Conservation (phyloP, 1,140 invertebrate genomes). For the Drosophila azteca region DNA sequence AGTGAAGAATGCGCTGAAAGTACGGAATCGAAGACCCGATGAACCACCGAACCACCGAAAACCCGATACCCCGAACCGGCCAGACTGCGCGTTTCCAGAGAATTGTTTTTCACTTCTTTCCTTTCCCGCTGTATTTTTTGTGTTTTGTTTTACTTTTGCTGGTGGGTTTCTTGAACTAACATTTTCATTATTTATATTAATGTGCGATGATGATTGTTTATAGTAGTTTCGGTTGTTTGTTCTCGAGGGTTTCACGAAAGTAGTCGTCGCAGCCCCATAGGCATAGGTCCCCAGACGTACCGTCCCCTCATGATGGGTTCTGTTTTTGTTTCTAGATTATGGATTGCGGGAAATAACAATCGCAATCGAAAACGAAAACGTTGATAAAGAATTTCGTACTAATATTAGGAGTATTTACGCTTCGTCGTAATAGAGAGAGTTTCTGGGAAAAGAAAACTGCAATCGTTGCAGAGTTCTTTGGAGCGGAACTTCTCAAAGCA, state of each 20-base stretch:
- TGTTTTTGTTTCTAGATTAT: slow-evolving; percentile 16
- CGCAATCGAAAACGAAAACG: slow-evolving; percentile 2
- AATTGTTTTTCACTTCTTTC: slow-evolving; percentile 44
- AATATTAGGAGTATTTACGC: slow-evolving; percentile 13
- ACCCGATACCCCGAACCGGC: slow-evolving; percentile 47
- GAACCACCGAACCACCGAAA: neutral
- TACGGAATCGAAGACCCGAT: slow-evolving; percentile 42
- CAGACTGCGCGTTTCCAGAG: slow-evolving; percentile 45
- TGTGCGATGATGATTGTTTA: slow-evolving; percentile 47
- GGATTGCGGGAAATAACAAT: slow-evolving; percentile 47
- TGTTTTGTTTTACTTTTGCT: neutral
- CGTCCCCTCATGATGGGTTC: neutral
- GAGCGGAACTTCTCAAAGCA: too few relatives aligned
- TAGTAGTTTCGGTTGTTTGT: slow-evolving; percentile 19
- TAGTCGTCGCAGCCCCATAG: slow-evolving; percentile 13
- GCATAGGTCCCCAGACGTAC: neutral
- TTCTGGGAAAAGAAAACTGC: slow-evolving; percentile 7
- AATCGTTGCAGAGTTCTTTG: slow-evolving; percentile 12
- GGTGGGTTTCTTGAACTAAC: slow-evolving; percentile 25
- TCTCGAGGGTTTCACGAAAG: slow-evolving; percentile 54
- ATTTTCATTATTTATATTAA: slow-evolving; percentile 49
- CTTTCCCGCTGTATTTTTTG: slow-evolving; percentile 2
- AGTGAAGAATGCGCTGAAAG: slow-evolving; percentile 51
- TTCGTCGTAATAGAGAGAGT: slow-evolving; percentile 4
- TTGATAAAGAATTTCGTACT: slow-evolving; percentile 53